Conservation (phyloP, 2,797 vertebrate genomes). For the Sebastes oblongus region DNA sequence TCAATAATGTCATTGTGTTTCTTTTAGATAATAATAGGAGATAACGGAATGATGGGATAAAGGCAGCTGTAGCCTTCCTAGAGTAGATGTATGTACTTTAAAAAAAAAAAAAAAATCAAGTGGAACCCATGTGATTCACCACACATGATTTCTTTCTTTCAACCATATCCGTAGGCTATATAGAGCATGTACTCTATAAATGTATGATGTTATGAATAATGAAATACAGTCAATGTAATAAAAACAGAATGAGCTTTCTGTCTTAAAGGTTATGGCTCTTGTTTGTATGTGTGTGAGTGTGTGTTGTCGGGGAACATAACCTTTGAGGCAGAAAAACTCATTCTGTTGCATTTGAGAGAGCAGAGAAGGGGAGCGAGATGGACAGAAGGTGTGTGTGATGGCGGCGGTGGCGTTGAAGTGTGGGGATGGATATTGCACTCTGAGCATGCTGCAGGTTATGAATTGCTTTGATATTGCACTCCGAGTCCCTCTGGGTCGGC, state of each 20-base stretch:
- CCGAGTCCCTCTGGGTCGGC: slow-evolving; percentile 34
- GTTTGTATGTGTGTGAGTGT: not conserved
- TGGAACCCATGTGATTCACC: not conserved
- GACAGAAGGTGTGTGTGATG: slow-evolving; percentile 20
- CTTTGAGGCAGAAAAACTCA: slow-evolving; percentile 34
- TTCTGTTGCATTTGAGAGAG: slow-evolving; percentile 39
- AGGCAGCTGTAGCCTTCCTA: not conserved
- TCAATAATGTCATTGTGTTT: not conserved
- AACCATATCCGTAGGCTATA: not conserved
- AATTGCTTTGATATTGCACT: slow-evolving; percentile 69
- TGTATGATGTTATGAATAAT: not conserved
- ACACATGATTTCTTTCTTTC: not conserved
- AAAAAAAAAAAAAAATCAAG: not conserved
- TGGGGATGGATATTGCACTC: slow-evolving; percentile 51
- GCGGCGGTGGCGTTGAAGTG: slow-evolving; percentile 1
- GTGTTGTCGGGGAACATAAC: not conserved
- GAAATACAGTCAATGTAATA: slow-evolving; percentile 14
- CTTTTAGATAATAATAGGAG: not conserved
- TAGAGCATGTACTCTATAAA: not conserved
- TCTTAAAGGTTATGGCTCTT: slow-evolving; percentile 20
- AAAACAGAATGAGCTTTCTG: not conserved
- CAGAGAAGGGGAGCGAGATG: slow-evolving; percentile 2
- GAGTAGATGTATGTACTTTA: not conserved
- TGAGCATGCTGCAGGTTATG: slow-evolving; percentile 61
- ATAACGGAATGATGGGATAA: not conserved